phyloP scores from a whole-genome alignment of 1,140 invertebrate genomes.

The Habropoda laboriosa region DNA sequence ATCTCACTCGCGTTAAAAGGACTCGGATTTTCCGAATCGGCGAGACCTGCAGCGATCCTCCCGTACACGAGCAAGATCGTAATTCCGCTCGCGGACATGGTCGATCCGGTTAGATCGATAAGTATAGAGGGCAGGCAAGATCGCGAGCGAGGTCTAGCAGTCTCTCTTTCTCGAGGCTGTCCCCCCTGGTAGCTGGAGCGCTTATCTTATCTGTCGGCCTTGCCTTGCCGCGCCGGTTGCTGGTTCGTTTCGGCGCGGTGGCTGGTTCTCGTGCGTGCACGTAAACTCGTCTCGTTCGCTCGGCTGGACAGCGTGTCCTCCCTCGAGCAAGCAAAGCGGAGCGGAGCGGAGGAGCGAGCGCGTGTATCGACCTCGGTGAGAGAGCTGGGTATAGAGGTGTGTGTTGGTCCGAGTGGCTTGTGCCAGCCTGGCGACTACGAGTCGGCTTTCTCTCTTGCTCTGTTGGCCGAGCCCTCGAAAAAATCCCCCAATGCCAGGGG shows the following conservation, averaged over 20 bases:
- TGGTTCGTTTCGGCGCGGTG: background rate
- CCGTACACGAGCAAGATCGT: background rate
- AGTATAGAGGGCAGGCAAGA: background rate
- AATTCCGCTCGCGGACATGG: background rate
- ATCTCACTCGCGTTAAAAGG: no score
- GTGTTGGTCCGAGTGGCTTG: slow-evolving; percentile 66
- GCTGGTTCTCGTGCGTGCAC: slow-evolving; percentile 31
- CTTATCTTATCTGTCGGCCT: slow-evolving; percentile 35
- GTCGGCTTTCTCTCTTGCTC: slow-evolving; percentile 27
- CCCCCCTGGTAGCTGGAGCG: background rate
- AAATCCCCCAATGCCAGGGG: slow-evolving; percentile 73
- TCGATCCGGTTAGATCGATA: slow-evolving; percentile 22
- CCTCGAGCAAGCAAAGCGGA: slow-evolving; percentile 66
- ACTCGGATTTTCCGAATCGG: no score
- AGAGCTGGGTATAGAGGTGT: slow-evolving; percentile 69
- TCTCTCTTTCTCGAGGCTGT: background rate
- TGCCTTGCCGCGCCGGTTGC: background rate
- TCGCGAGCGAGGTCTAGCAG: background rate
- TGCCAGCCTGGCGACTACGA: slow-evolving; percentile 64
- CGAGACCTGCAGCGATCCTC: no score
- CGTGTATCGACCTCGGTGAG: slow-evolving; percentile 76
- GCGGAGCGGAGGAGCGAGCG: slow-evolving; percentile 57
- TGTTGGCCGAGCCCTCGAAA: slow-evolving; percentile 66
- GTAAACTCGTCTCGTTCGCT: slow-evolving; percentile 53
- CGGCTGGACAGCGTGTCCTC: slow-evolving; percentile 61